Base-by-base conservation (phyloP, 2,113 vertebrate genomes). In the Serilophus lunatus region DNA sequence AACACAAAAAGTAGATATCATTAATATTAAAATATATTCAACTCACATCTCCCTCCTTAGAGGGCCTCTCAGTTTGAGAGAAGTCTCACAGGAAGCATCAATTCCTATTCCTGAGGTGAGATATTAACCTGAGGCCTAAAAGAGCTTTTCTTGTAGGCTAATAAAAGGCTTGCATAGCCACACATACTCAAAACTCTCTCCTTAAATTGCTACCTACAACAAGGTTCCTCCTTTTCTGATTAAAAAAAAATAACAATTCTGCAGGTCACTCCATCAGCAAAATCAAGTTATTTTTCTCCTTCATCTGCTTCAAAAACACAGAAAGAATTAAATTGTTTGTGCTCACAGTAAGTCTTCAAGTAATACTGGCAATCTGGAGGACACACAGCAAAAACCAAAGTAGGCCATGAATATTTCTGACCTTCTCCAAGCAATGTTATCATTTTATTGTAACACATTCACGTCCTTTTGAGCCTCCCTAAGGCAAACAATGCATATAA, bases 111-210 rank as follows among this genome's bases (percentile, higher is more conserved):
- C 54, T 42, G 40, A 74, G 28, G 40, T 57, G 51, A 68, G 6
- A 11, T 42, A 25, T n/a, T n/a, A 24, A 19, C 9, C 19, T 0
- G 0, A 89, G 45, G 31, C 5, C 29, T 12, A 49, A 60, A 7
- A 6, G 0, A 29, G 40, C 18, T 79, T 57, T 69, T 77, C 45
- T 57, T 49, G 18, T 15, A n/a, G 53, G 53, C 31, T 69, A 57
- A 38, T n/a, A 2, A 6, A 60, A 57, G 61, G 40, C 13, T 76
- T 22, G 17, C 26, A 15, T 5, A 65, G 45, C 4, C 18, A 42
- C 50, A n/a, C 31, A 16, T 4, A 42, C 8, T 19, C 80, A 35
- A 59, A 93, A 51, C 7, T 33, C 33, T n/a, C 1, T 1, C 29
- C 44, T 53, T 40, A 33, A 74, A 29, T 2, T 36, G 16, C 42